Percentiles rank a stretch among this genome's conserved stretches.
Conservation (phyloP, 2,113 vertebrate genomes). For the Nannobrachium achirus region DNA sequence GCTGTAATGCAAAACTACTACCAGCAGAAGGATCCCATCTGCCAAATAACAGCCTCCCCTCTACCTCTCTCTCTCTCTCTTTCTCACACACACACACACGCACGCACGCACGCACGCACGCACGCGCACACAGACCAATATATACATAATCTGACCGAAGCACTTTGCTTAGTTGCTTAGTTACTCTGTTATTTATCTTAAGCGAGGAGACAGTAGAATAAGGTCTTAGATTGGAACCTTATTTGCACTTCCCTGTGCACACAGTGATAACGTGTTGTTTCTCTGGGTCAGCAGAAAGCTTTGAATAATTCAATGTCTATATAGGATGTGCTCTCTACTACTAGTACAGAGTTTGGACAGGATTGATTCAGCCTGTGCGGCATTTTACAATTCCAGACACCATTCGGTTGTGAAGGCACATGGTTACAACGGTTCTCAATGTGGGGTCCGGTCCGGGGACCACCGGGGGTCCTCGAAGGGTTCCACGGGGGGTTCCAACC, state of each 20-base stretch:
- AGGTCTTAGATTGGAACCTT: conserved; percentile 27
- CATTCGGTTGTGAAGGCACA: not conserved
- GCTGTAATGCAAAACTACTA: not conserved
- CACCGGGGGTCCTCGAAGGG: no score
- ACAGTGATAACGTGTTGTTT: conserved; percentile 38
- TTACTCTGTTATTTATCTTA: not conserved
- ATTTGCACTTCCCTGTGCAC: conserved; percentile 4
- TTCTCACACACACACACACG: not conserved
- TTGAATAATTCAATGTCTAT: conserved; percentile 65
- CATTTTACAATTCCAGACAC: conserved; percentile 11
- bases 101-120: not conserved
- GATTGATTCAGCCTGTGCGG: not conserved
- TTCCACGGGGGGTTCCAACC: no score
- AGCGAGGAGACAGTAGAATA: conserved; percentile 17
- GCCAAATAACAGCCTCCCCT: not conserved
- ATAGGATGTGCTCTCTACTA: conserved; percentile 27
- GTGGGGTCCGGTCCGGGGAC: no score
- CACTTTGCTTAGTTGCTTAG: conserved; percentile 4
- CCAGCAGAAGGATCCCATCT: conserved; percentile 2
- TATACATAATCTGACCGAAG: not conserved
- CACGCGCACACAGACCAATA: not conserved
- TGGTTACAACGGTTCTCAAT: no score
- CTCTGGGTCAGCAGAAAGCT: conserved; percentile 38
- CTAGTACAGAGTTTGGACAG: conserved; percentile 15
- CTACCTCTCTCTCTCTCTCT: not conserved